Conservation (phyloP, 2,797 vertebrate genomes). For the Melanotaenia parkinsoni region DNA sequence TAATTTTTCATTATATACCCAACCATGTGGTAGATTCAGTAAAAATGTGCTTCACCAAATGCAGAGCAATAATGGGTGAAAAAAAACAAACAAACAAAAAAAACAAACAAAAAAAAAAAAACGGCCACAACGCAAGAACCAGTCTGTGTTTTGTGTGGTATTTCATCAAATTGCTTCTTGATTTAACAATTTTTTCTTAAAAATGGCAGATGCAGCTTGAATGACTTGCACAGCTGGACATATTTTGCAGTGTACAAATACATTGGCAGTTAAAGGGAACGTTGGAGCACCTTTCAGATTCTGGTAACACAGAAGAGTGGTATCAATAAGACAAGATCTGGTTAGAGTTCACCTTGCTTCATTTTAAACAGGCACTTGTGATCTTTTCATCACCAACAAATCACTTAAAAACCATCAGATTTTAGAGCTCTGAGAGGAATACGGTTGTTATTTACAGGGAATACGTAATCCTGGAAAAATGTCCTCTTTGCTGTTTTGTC, state of each 20-base stretch:
- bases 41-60: too few relatives aligned
- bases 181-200: too few relatives aligned
- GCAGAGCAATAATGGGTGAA: too few relatives aligned
- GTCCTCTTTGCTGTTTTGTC: not conserved
- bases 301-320: conserved; percentile 16
- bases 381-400: conserved; percentile 16
- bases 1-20: too few relatives aligned
- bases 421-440: not conserved
- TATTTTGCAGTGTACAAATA: conserved; percentile 14
- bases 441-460: conserved; percentile 57
- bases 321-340: not conserved
- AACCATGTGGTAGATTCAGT: too few relatives aligned
- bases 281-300: conserved; percentile 38
- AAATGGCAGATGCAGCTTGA: conserved; percentile 5
- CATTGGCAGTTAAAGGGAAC: conserved; percentile 28
- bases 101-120: too few relatives aligned
- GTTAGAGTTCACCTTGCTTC: conserved; percentile 16
- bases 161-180: too few relatives aligned
- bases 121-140: too few relatives aligned
- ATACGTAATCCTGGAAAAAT: conserved; percentile 28
- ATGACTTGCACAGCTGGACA: not conserved
- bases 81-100: too few relatives aligned
- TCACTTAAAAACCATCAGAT: conserved; percentile 17
- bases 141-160: too few relatives aligned
- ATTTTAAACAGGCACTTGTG: conserved; percentile 59